Evolutionary conservation across 2,797 vertebrate genomes (phyloP).

Genomic region (Eutrigla gurnardus): DNA sequence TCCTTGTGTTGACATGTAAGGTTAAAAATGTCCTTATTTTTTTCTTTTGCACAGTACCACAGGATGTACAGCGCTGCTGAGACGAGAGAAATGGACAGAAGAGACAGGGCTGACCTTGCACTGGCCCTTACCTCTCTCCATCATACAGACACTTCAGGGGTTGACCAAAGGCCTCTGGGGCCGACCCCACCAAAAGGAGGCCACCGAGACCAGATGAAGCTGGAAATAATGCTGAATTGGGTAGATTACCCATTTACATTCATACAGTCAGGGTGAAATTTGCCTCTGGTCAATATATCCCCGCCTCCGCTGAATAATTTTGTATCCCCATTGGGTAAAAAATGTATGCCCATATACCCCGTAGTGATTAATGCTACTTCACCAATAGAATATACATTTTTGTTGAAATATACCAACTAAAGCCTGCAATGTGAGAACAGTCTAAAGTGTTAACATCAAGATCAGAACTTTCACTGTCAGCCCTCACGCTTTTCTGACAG

Average conservation of each 20-base stretch:
- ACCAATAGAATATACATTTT: neutral
- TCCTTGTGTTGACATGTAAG: conserved; percentile 24
- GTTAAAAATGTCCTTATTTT: conserved; percentile 34
- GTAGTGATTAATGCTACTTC: neutral
- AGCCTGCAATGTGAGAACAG: neutral
- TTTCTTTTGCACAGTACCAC: conserved; percentile 12
- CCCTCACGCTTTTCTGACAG: neutral
- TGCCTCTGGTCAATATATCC: conserved; percentile 1
- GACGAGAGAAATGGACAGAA: conserved; percentile 51
- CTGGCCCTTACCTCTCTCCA: conserved; percentile 64
- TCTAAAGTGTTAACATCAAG: neutral
- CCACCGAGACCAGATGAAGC: conserved; percentile 33
- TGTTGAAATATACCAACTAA: neutral
- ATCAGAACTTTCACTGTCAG: neutral
- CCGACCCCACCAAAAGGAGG: conserved; percentile 36
- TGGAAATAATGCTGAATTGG: conserved; percentile 56
- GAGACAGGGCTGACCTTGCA: conserved; percentile 63
- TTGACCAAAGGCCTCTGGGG: conserved; percentile 53
- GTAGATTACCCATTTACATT: conserved; percentile 32
- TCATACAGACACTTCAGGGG: conserved; percentile 65
- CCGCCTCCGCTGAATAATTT: conserved; percentile 2
- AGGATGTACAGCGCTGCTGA: conserved; percentile 34
- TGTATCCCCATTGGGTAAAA: neutral
- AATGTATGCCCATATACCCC: neutral
- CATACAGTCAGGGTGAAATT: conserved; percentile 10